phyloP scores from a whole-genome alignment of 2,888 invertebrate genomes.

The Himalopsyche tibetana region DNA sequence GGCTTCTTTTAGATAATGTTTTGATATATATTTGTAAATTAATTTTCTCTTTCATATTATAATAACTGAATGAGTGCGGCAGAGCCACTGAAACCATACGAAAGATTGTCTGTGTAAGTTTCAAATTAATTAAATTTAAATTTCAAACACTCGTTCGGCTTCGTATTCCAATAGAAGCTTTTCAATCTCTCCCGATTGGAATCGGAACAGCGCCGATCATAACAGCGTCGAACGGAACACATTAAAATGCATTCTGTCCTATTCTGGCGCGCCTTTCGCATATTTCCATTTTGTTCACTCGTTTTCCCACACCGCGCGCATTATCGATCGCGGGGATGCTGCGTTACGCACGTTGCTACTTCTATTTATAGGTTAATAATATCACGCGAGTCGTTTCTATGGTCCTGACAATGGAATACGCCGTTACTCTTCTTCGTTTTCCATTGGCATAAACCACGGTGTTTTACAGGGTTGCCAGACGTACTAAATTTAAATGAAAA shows the following conservation, averaged over 20 bases:
- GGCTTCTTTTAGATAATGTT: slow-evolving; percentile 33
- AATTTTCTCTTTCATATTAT: slow-evolving; percentile 6
- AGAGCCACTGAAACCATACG: slow-evolving; percentile 14
- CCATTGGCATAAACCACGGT: slow-evolving; percentile 34
- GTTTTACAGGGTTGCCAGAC: slow-evolving; percentile 34
- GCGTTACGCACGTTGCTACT: slow-evolving; percentile 49
- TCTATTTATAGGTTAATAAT: slow-evolving; percentile 50
- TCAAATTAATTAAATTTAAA: slow-evolving; percentile 42
- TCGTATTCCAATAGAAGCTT: slow-evolving; percentile 42
- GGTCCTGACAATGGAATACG: slow-evolving; percentile 45
- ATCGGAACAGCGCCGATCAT: slow-evolving; percentile 39
- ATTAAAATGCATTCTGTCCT: slow-evolving; percentile 31
- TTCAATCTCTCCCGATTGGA: slow-evolving; percentile 36
- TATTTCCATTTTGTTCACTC: slow-evolving; percentile 36
- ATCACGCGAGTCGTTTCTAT: slow-evolving; percentile 41
- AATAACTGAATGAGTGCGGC: background rate
- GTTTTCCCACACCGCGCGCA: slow-evolving; percentile 41
- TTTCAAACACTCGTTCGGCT: slow-evolving; percentile 42
- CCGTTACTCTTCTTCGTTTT: slow-evolving; percentile 18
- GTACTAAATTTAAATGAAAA: background rate
- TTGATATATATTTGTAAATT: slow-evolving; percentile 12
- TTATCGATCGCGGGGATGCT: slow-evolving; percentile 49
- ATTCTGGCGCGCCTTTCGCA: background rate
- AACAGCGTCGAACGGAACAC: slow-evolving; percentile 48
- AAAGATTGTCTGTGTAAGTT: slow-evolving; percentile 30